These are phyloP conservation scores for Battus philenor DNA, from an alignment of 1,140 invertebrate genomes.

Conservation along the genomic window DNA sequence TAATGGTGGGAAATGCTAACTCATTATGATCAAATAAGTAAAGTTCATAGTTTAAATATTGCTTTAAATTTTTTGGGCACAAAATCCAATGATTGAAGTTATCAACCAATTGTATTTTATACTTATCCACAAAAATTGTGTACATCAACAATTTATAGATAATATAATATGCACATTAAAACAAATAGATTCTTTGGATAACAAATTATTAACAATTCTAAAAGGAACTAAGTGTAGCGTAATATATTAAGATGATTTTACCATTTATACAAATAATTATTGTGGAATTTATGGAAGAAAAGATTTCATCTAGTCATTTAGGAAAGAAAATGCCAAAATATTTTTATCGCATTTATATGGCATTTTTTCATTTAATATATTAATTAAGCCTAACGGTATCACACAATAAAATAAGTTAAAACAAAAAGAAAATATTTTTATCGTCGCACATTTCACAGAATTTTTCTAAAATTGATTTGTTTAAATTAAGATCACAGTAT, in stretches of 20 bases:
- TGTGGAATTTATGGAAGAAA: constrained; percentile 30
- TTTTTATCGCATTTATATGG: constrained; percentile 57
- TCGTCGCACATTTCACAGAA: constrained; percentile 63
- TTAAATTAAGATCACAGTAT: constrained; percentile 76
- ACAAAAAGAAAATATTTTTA: constrained; percentile 47
- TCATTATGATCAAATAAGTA: constrained; percentile 35
- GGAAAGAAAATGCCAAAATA: constrained; percentile 59
- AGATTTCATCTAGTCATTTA: constrained; percentile 29
- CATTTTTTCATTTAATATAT: constrained; percentile 53
- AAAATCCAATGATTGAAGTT: constrained; percentile 36
- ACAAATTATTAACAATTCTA: constrained; percentile 70
- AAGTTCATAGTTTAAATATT: constrained; percentile 66
- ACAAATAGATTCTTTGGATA: constrained; percentile 71
- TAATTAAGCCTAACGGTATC: constrained; percentile 65
- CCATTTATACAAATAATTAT: constrained; percentile 26
- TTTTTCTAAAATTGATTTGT: constrained; percentile 69
- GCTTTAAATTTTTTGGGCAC: constrained; percentile 50
- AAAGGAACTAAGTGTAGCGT: constrained; percentile 68
- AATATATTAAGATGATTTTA: constrained; percentile 51
- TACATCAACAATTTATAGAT: constrained; percentile 53
- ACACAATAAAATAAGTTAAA: constrained; percentile 67
- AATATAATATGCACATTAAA: constrained; percentile 60
- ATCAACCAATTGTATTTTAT: constrained; percentile 45
- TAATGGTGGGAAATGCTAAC: constrained; percentile 64
- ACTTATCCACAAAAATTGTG: constrained; percentile 49